Evolutionary conservation across 2,797 vertebrate species (phyloP).

Genomic region (Phrynocephalus forsythii): DNA sequence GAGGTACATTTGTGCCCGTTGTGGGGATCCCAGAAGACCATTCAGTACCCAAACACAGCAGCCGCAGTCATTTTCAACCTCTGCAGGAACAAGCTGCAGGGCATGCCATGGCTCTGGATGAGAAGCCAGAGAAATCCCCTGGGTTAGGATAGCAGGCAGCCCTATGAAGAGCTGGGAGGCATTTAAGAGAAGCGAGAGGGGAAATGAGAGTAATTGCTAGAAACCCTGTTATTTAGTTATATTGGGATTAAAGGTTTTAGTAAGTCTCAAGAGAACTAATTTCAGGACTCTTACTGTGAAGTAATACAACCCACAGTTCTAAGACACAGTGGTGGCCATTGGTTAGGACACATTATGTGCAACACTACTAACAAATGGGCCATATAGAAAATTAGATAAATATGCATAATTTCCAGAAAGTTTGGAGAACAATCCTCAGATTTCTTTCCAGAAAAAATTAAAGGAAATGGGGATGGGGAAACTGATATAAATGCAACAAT

Average conservation of each 20-base stretch:
- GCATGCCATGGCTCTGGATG: background rate
- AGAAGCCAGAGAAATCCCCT: background rate
- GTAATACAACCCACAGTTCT: background rate
- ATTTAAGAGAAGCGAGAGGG: background rate
- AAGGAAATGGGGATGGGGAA: background rate
- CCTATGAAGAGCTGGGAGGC: background rate
- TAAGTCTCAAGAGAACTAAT: background rate
- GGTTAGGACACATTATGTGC: background rate
- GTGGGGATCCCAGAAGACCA: background rate
- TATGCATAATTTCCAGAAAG: background rate
- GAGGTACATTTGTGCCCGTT: background rate
- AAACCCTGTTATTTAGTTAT: slow-evolving; percentile 19
- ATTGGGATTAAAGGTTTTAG: background rate
- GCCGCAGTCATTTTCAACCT: slow-evolving; percentile 1
- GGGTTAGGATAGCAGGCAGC: background rate
- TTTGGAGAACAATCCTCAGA: background rate
- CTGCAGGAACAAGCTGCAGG: background rate
- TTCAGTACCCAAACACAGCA: background rate
- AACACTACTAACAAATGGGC: background rate
- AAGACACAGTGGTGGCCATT: background rate
- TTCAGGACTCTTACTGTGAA: background rate
- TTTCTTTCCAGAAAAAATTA: background rate
- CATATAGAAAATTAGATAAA: background rate
- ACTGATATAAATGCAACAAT: background rate
- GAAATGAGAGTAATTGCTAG: slow-evolving; percentile 8